Conservation (phyloP, 2,113 vertebrate genomes). For the Peucedramus taeniatus region DNA sequence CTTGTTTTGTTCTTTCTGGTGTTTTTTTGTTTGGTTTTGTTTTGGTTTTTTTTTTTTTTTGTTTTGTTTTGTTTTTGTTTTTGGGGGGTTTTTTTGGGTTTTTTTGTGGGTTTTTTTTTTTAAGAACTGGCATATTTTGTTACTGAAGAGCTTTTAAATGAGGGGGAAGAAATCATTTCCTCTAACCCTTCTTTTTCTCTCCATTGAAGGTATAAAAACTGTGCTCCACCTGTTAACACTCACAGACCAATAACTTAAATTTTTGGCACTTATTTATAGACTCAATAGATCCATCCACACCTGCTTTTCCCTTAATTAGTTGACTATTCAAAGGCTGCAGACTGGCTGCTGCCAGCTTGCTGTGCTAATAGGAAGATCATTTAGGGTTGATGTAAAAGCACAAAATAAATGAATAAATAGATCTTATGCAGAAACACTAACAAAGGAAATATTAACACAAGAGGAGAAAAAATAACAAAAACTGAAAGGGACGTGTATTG, state of each 20-base stretch:
- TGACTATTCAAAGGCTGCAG: slow-evolving; percentile 70
- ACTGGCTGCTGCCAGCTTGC: slow-evolving; percentile 67
- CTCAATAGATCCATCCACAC: slow-evolving; percentile 75
- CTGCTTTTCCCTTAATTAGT: slow-evolving; percentile 77
- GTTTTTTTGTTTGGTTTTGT: background rate
- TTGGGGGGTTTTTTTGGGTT: no score
- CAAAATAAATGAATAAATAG: slow-evolving; percentile 13
- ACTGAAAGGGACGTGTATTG: background rate
- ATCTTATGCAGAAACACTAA: slow-evolving; percentile 11
- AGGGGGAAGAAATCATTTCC: background rate
- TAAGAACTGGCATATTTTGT: slow-evolving; percentile 6
- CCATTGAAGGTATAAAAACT: slow-evolving; percentile 46
- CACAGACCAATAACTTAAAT: slow-evolving; percentile 75
- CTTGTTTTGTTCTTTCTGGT: no score
- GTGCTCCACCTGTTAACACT: slow-evolving; percentile 74
- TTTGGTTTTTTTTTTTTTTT: background rate
- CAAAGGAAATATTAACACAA: background rate
- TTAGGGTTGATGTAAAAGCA: slow-evolving; percentile 58
- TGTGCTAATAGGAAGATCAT: slow-evolving; percentile 67
- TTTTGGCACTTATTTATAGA: slow-evolving; percentile 70
- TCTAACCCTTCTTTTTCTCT: background rate
- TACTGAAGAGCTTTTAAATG: slow-evolving; percentile 57
- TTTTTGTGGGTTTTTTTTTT: background rate
- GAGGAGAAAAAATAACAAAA: background rate
- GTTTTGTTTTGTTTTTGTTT: background rate